Base-by-base conservation (phyloP, 2,888 invertebrate genomes). In the Orthonevra nobilis region DNA sequence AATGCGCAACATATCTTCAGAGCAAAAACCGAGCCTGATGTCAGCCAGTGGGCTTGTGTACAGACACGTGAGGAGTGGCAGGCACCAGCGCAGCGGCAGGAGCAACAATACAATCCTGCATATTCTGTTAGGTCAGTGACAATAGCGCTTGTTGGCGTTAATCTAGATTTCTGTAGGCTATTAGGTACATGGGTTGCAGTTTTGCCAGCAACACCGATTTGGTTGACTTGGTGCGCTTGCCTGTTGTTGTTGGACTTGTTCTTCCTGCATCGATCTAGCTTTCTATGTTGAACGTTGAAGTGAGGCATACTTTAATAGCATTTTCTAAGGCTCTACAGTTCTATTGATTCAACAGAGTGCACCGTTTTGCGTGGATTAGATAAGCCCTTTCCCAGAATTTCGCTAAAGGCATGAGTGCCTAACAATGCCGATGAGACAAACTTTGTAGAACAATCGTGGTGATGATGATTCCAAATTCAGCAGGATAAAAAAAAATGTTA, bases 321-420 rank as follows among this genome's bases (percentile, higher is more conserved):
- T 3, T 32, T 30, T 56, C n/a, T 3, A 23, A 23, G 3, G 40
- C 54, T 63, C 63, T 48, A 23, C 5, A 61, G 38, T 66, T 26
- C 54, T 79, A 79, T 79, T 79, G 79, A 79, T 79, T 73, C 61
- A 79, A 73, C 79, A 73, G 73, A 73, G 64, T 40, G 17, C 40
- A 26, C 38, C 56, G 36, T 63, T 70, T 58, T 50, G 14, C 23
- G 30, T 20, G 19, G 3, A 23, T 3, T 23, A 5, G 23, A 5
- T 5, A 23, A 23, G 3, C 23, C 23, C 5, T 23, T 23, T 23
- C 5, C 23, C 23, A 23, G 23, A 5, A 23, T 54, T 44, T 56
- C 46, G 42, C 30, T 61, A 19, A n/a, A n/a, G n/a, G n/a, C 50
- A 23, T 28, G 36, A 38, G 12, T 20, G 23, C 30, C 68, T 32